Percentiles rank a stretch among this genome's conserved stretches.
Evolutionary conservation across 2,888 invertebrate genomes (phyloP).

Genomic region (Drosophila macrospina): DNA sequence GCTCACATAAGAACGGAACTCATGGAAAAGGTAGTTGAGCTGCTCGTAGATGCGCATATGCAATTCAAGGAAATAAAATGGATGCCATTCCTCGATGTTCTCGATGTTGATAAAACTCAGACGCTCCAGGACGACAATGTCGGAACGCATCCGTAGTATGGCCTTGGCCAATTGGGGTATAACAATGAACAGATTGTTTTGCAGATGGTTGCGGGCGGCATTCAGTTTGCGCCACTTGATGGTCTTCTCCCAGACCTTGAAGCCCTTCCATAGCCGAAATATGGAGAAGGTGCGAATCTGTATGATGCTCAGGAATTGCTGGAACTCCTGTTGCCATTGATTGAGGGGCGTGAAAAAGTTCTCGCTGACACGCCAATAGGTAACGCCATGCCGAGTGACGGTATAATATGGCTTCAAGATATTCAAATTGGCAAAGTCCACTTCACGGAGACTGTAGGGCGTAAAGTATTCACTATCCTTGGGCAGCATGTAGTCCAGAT

Average conservation of each 20-base stretch:
- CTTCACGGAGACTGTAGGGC: conserved; percentile 91
- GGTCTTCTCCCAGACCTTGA: conserved; percentile 92
- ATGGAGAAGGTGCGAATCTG: conserved; percentile 89
- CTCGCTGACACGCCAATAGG: conserved; percentile 90
- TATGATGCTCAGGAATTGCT: conserved; percentile 91
- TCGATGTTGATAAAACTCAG: conserved; percentile 88
- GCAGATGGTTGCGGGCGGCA: conserved; percentile 87
- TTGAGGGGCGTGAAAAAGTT: conserved; percentile 92
- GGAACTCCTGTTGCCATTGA: conserved; percentile 93
- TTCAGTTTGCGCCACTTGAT: conserved; percentile 90
- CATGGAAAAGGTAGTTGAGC: conserved; percentile 83
- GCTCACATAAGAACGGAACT: conserved; percentile 86
- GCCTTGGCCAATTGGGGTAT: conserved; percentile 90
- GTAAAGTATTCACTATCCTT: conserved; percentile 90
- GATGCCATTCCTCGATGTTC: conserved; percentile 86
- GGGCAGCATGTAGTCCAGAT: conserved; percentile 91
- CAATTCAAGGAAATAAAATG: conserved; percentile 90
- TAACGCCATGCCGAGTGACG: conserved; percentile 92
- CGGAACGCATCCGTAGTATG: conserved; percentile 89
- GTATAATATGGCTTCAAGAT: conserved; percentile 91
- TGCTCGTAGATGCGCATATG: conserved; percentile 86
- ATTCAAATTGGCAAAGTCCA: conserved; percentile 89
- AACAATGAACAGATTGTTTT: conserved; percentile 90
- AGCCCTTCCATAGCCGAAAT: conserved; percentile 92
- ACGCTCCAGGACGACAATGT: conserved; percentile 88